Evolutionary conservation across 2,113 vertebrate species (phyloP), one percentile per base, ranked within the genome.

Genomic region (Stictonetta naevosa): DNA sequence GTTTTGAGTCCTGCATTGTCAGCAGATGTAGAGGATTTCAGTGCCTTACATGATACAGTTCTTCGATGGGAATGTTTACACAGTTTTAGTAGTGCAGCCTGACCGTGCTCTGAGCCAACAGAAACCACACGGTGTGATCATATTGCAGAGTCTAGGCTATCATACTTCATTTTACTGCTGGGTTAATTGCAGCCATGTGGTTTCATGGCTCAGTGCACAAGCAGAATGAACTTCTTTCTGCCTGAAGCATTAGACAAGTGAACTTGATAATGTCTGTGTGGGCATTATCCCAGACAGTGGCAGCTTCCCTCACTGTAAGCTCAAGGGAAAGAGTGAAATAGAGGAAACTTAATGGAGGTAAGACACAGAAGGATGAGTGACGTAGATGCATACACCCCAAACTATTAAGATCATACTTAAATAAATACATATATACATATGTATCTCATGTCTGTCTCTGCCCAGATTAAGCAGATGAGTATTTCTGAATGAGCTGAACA

Each of bases 101-200:
- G 73, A 66, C 66, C 40, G 56, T 50, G 76, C 1, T 1, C 48
- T 28, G 48, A 64, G 53, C 66, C 82, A 93, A 92, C 82, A 76
- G 55, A 94, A 90, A 78, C 16, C 31, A 92, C 5, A 2, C 2
- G 1, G 36, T 48, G 38, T 59, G 77, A 86, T 23, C 28, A 36
- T 31, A 42, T 13, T 55, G 63, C 76, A 75, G 77, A 93, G 46
- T 31, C 31, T 15, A 62, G 77, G 68, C 81, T 75, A 94, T 21
- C 68, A 26, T 77, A 83, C 40, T 77, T 77, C 29, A 55, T 86
- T 88, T 92, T 80, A 90, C 19, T 88, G 83, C 73, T 52, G 36
- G 40, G 52, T 90, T 97, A 96, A 93, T 86, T 88, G 68, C 79
- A 92, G 68, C 50, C 46, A 55, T 69, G 52, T 86, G 94, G 63